Evolutionary conservation across 2,113 vertebrate genomes (phyloP), one percentile per base, ranked within the genome.

Genomic region (Sitta europaea): DNA sequence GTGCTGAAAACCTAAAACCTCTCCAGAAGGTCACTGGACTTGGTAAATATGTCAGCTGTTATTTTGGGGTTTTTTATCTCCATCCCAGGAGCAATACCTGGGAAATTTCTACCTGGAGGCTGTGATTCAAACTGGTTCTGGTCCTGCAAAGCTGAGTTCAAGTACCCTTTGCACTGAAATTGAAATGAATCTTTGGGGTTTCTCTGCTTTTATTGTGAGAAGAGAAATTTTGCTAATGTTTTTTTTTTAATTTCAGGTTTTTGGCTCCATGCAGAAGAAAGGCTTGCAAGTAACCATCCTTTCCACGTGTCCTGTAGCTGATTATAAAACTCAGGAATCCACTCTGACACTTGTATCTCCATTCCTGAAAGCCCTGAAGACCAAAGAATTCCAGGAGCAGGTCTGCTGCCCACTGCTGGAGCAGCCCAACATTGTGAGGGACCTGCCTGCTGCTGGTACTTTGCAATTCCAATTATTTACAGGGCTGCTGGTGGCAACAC

Each of bases 371-470:
- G 99, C 98, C 28, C 97, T 99, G 29, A 99, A 98, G 95, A 99
- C 98, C 35, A 96, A 91, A 59, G 90, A 86, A 16, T 98, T 98
- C 96, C 96, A 89, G 47, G 98, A 97, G 17, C 63, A 50, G 16
- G 48, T 96, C 1, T 97, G 95, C 68, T 99, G 99, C 90, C 94
- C 97, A 0, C 93, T 98, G 40, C 98, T 99, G 80, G 99, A 99
- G 62, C 99, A 99, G 23, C 99, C 99, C 6, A 99, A 99, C 89
- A 99, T 99, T 5, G 96, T 98, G 11, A 98, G 98, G 31, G 99
- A 98, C 35, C 98, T 99, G 23, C 98, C 99, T 66, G 99, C 99
- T 48, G 99, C 99, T 98, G 99, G 99, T 99, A 98, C 36, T 67
- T 14, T 14, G 28, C 13, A 86, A 5, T 59, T 95, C 21, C 8